Conservation (phyloP, 2,888 invertebrate species). For the Eristalis tenax region DNA sequence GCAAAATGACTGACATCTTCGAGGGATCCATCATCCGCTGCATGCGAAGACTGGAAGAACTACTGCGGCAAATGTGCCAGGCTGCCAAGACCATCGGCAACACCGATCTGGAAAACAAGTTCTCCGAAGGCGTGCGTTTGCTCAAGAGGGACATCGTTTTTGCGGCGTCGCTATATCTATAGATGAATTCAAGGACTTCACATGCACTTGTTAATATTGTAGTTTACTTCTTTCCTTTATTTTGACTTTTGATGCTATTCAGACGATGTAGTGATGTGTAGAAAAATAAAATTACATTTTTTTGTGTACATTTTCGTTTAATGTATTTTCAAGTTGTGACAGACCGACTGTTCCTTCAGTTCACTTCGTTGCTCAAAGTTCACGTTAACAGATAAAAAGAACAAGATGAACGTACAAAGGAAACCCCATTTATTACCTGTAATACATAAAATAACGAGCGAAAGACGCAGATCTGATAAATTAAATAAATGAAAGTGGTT, state of each 20-base stretch:
- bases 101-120: slow-evolving; percentile 96
- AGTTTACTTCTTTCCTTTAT: slow-evolving; percentile 21
- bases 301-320: neutral
- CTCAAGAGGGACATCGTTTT: slow-evolving; percentile 99
- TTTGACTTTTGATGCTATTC: slow-evolving; percentile 14
- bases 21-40: slow-evolving; percentile 92
- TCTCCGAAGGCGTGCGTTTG: slow-evolving; percentile 93
- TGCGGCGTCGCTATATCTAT: slow-evolving; percentile 97
- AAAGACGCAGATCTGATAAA: slow-evolving; percentile 16
- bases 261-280: neutral
- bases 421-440: slow-evolving; percentile 22
- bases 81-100: slow-evolving; percentile 98
- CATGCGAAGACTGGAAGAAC: slow-evolving; percentile 97
- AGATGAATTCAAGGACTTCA: slow-evolving; percentile 74
- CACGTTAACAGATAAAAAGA: neutral
- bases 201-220: slow-evolving; percentile 9
- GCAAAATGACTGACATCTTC: slow-evolving; percentile 97
- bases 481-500: neutral
- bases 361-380: neutral
- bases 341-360: too few species aligned
- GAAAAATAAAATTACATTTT: slow-evolving; percentile 12
- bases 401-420: neutral
- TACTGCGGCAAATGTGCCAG: slow-evolving; percentile 96
- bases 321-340: neutral
- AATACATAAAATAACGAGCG: neutral